These are phyloP conservation scores for Baryphthengus martii DNA, from an alignment of 2,113 vertebrate species.

Conservation along the genomic window DNA sequence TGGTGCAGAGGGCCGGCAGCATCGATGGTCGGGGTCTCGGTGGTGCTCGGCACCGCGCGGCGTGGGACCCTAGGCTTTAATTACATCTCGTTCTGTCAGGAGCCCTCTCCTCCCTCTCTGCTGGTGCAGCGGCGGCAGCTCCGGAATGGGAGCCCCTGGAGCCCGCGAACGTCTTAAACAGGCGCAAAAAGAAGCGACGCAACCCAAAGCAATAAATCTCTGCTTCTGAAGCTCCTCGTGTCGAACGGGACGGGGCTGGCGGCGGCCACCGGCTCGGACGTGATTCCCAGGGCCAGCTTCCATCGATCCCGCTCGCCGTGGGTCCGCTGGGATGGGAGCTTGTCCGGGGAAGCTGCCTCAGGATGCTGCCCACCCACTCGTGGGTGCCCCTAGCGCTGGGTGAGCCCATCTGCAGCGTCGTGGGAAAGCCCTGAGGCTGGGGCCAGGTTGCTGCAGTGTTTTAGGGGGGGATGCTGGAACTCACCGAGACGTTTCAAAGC, in stretches of 20 bases:
- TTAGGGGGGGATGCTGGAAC: background rate
- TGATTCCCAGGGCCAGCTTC: background rate
- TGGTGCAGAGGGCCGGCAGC: background rate
- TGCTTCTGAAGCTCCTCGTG: background rate
- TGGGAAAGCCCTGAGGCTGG: accelerated
- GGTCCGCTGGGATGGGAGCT: accelerated
- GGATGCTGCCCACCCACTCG: background rate
- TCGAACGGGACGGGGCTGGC: background rate
- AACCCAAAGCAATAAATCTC: conserved; percentile 11
- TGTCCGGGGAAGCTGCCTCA: accelerated
- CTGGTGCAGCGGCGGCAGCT: background rate
- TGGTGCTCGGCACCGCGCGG: background rate
- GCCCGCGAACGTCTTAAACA: background rate
- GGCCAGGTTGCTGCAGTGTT: background rate
- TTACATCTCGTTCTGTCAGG: accelerated
- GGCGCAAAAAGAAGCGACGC: background rate
- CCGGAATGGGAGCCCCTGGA: background rate
- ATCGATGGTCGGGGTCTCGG: accelerated
- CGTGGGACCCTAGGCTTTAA: background rate
- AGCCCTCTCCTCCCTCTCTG: background rate
- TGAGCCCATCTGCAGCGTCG: background rate
- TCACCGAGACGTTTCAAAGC: accelerated
- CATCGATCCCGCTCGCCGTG: accelerated
- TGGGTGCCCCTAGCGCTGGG: background rate
- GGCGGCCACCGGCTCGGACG: accelerated